These are phyloP conservation scores for Adelges cooleyi DNA, from an alignment of 1,140 invertebrate species.

Conservation along the genomic window DNA sequence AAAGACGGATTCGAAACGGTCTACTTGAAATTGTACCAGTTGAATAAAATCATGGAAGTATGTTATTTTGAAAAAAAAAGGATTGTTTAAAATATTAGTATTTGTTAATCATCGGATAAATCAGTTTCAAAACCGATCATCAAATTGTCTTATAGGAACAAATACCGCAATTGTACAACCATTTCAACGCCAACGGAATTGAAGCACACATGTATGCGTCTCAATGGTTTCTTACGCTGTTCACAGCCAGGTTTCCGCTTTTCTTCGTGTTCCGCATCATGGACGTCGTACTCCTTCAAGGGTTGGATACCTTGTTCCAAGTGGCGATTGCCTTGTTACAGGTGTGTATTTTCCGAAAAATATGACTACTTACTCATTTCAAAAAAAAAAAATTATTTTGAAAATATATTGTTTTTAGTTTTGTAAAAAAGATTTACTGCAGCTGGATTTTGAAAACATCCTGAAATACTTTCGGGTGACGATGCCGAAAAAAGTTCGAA, in stretches of 20 bases:
- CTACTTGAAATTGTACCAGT: conserved; percentile 87
- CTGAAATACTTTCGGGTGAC: conserved; percentile 88
- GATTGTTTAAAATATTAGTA: too few species aligned
- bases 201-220: conserved; percentile 99
- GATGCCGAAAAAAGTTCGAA: conserved; percentile 89
- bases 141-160: conserved; percentile 55
- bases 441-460: conserved; percentile 90
- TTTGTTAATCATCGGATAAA: not conserved
- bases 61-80: conserved; percentile 32
- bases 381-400: not conserved
- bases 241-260: conserved; percentile 95
- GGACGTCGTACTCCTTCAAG: conserved; percentile 89
- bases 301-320: conserved; percentile 90
- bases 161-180: conserved; percentile 73
- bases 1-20: conserved; percentile 94
- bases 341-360: conserved; percentile 44
- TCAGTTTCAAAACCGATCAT: too few species aligned
- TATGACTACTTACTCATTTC: conserved; percentile 25
- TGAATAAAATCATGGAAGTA: conserved; percentile 89
- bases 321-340: conserved; percentile 85
- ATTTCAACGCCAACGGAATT: conserved; percentile 82
- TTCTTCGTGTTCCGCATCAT: conserved; percentile 95
- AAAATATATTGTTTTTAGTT: conserved; percentile 42
- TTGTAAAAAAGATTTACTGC: conserved; percentile 84
- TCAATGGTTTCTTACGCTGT: conserved; percentile 98